Evolutionary conservation across 1,140 invertebrate genomes (phyloP).

Genomic region (Leptonema lineaticorne): DNA sequence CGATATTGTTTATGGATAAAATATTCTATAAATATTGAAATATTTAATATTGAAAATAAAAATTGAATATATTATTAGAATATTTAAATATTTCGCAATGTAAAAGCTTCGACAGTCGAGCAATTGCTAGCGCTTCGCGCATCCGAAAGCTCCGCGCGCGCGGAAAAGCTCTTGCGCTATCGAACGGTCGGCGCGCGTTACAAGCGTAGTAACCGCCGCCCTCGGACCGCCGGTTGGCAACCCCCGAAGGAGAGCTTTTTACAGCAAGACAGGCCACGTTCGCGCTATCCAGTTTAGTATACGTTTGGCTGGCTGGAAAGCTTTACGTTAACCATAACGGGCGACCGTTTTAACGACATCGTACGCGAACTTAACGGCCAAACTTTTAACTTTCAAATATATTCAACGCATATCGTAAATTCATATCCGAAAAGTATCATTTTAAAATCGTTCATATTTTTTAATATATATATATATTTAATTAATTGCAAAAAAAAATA

Average conservation of each 20-base stretch:
- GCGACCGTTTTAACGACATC: conserved; percentile 3
- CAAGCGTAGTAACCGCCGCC: neutral
- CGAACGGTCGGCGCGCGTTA: neutral
- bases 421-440: neutral
- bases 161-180: neutral
- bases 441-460: neutral
- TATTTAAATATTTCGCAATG: too few species aligned
- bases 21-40: too few species aligned
- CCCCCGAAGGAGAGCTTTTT: conserved; percentile 13
- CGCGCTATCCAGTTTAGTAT: conserved; percentile 35
- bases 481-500: neutral
- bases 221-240: conserved; percentile 2
- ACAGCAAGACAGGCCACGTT: conserved; percentile 24
- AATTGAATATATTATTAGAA: too few species aligned
- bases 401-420: neutral
- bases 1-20: too few species aligned
- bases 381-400: neutral
- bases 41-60: too few species aligned
- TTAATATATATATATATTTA: neutral
- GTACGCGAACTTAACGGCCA: neutral
- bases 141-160: neutral
- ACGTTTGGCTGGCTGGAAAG: conserved; percentile 29
- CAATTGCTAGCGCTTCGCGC: too few species aligned
- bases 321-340: conserved; percentile 25
- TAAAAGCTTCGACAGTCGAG: too few species aligned